A percentile compares a stretch with the other conserved stretches of the same genome.
phyloP scores from a whole-genome alignment of 2,888 invertebrate species.

The Unio pictorum region DNA sequence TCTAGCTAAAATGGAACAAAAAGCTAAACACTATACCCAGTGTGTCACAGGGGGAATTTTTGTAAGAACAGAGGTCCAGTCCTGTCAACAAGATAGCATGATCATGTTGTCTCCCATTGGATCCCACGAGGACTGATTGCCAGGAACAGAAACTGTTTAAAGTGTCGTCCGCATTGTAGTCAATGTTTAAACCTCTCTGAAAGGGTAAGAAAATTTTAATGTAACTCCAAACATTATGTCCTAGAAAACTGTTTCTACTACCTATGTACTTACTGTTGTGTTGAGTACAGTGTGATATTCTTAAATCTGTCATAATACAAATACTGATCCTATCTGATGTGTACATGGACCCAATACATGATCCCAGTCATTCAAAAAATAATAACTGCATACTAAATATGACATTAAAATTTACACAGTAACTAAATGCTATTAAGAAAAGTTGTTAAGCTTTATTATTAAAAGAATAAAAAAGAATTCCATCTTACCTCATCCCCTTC shows the following conservation, averaged over 20 bases:
- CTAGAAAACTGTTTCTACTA: too few relatives aligned
- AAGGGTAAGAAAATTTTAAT: slow-evolving; percentile 11
- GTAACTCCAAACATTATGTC: neutral
- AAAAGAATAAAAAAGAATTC: neutral
- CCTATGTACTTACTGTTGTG: too few relatives aligned
- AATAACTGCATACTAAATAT: too few relatives aligned
- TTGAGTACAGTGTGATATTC: too few relatives aligned
- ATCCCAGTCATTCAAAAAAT: too few relatives aligned
- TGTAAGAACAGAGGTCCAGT: slow-evolving; percentile 67
- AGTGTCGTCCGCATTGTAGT: slow-evolving; percentile 64
- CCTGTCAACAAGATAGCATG: slow-evolving; percentile 68
- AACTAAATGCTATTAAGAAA: too few relatives aligned
- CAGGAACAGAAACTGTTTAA: slow-evolving; percentile 68
- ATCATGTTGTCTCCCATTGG: slow-evolving; percentile 63
- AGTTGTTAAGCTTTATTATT: neutral
- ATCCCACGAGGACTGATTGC: slow-evolving; percentile 65
- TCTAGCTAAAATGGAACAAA: too few relatives aligned
- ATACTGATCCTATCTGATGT: too few relatives aligned
- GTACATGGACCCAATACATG: too few relatives aligned
- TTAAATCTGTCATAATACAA: too few relatives aligned
- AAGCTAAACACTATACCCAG: slow-evolving; percentile 45
- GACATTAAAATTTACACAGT: too few relatives aligned
- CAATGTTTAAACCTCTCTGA: slow-evolving; percentile 62
- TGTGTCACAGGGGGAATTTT: slow-evolving; percentile 68
- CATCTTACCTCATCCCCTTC: slow-evolving; percentile 66